Percentiles rank a stretch among this genome's conserved stretches.
These are phyloP conservation scores for Microctonus hyperodae DNA, from an alignment of 2,888 invertebrate genomes.

Conservation along the genomic window DNA sequence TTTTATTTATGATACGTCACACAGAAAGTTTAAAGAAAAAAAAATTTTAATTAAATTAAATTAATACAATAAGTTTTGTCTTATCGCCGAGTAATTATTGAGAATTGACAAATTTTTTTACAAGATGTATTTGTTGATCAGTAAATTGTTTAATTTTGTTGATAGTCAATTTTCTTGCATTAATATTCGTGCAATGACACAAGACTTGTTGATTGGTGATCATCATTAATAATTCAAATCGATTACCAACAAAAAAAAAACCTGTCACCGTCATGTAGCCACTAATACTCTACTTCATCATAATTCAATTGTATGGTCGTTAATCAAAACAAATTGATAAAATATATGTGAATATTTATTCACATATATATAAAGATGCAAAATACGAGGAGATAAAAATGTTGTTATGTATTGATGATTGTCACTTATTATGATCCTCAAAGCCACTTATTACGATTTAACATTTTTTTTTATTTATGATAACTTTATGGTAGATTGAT, in stretches of 20 bases:
- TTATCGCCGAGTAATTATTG: conserved; percentile 15
- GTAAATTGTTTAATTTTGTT: conserved; percentile 60
- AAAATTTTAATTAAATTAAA: background rate
- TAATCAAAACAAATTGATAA: background rate
- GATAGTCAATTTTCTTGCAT: conserved; percentile 37
- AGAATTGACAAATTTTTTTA: conserved; percentile 42
- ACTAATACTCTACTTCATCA: conserved; percentile 2
- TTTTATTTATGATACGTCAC: background rate
- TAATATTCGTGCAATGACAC: conserved; percentile 32
- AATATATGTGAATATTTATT: background rate
- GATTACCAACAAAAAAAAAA: conserved; percentile 14
- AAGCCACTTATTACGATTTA: conserved; percentile 2
- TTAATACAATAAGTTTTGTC: conserved; percentile 8
- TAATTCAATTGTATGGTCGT: conserved; percentile 2
- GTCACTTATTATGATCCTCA: background rate
- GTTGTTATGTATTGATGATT: background rate
- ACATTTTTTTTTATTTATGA: conserved; percentile 5
- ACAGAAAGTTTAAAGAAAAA: background rate
- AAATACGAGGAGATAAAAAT: background rate
- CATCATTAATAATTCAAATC: background rate
- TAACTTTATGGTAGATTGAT: conserved; percentile 19
- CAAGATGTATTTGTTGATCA: conserved; percentile 55
- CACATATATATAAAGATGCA: background rate
- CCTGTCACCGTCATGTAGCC: conserved; percentile 16
- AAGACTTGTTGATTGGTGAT: conserved; percentile 21